Evolutionary conservation across 2,113 vertebrate genomes (phyloP).

Genomic region (Cyanoramphus novaezelandiae): DNA sequence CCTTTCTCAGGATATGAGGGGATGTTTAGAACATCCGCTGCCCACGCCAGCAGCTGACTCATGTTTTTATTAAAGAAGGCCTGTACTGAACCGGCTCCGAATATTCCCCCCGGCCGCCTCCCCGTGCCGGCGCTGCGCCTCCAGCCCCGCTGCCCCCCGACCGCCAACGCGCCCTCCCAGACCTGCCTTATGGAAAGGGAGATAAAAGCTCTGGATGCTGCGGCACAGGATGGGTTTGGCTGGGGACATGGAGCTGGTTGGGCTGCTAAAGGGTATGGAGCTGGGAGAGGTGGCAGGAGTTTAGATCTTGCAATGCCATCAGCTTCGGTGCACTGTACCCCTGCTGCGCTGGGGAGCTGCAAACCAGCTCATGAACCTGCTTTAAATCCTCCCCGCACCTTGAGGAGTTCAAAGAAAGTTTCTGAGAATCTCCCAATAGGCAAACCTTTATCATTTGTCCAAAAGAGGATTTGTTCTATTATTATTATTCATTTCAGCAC

Average conservation of each 20-base stretch:
- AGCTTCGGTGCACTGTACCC: background rate
- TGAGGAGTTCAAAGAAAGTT: background rate
- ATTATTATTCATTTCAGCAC: background rate
- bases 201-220: background rate
- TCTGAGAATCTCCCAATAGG: background rate
- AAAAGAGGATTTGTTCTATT: too few relatives aligned
- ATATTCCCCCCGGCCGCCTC: background rate
- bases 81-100: background rate
- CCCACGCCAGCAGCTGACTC: conserved; percentile 79
- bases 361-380: background rate
- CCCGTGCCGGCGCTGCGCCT: background rate
- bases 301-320: fast-evolving
- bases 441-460: background rate
- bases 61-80: conserved; percentile 73
- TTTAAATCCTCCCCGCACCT: background rate
- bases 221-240: background rate
- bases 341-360: background rate
- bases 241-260: fast-evolving
- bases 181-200: background rate
- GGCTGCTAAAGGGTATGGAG: background rate
- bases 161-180: background rate
- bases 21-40: conserved; percentile 79
- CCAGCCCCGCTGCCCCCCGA: background rate
- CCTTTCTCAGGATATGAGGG: conserved; percentile 82
- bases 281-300: background rate